Evolutionary conservation across 1,140 invertebrate species (phyloP), one percentile per base, ranked within the genome.

Genomic region (Goniozus legneri): DNA sequence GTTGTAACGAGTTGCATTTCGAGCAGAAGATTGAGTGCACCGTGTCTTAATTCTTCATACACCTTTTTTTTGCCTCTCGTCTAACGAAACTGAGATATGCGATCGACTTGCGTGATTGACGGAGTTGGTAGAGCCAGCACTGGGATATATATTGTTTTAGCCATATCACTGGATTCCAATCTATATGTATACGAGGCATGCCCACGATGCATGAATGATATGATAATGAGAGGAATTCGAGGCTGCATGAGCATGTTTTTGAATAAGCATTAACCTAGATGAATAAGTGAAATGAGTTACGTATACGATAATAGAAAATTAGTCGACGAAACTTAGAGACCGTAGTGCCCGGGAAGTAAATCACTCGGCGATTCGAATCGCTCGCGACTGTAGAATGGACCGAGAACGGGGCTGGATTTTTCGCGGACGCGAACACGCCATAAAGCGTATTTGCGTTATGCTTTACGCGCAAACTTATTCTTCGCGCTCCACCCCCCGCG

Each of bases 171-270:
- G 47, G 35, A 48, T 51, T 58, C 44, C 50, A 50, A 27, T 44
- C 43, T 44, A 47, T 50, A 46, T 44, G 22, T 27, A 27, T 27
- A 32, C 45, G 44, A 52, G 58, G 59, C 59, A 62, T 62, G 59
- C 54, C 50, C 21, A 42, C 45, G 58, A 60, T 61, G 59, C 59
- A 62, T 62, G 59, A 55, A 50, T 56, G n/a, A 60, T 44, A 56
- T 56, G 35, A 60, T 52, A 50, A 60, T 45, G 36, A 34, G 34
- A 61, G 31, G 50, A 47, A 52, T 18, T 51, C 30, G 42, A 61
- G 54, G 44, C 51, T 61, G 59, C 59, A 61, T 61, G 59, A 60
- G 59, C 59, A 61, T 61, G 59, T 60, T 60, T 60, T 60, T 50
- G 20, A 50, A 39, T 60, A 60, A 60, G 56, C 46, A 60, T 46